Conservation (phyloP, 2,113 vertebrate species). For the Alectura lathami region DNA sequence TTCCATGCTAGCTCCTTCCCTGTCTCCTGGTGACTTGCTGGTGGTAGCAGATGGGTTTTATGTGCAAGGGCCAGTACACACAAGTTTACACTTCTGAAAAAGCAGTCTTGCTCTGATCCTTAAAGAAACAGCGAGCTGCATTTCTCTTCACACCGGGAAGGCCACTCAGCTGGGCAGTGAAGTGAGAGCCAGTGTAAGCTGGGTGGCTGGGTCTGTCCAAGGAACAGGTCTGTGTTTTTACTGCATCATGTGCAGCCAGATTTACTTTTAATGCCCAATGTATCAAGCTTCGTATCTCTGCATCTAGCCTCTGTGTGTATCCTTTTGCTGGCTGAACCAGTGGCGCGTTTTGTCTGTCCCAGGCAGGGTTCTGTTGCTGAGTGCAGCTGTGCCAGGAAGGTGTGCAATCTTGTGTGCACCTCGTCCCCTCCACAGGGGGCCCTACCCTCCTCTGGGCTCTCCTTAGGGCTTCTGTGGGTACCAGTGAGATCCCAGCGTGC, state of each 20-base stretch:
- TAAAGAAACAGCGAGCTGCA: neutral
- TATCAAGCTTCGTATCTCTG: neutral
- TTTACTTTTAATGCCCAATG: neutral
- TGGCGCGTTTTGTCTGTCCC: neutral
- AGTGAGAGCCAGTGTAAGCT: neutral
- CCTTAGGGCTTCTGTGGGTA: neutral
- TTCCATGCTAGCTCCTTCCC: neutral
- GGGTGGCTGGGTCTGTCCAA: neutral
- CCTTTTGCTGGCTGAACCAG: neutral
- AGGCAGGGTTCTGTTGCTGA: neutral
- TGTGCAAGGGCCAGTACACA: neutral
- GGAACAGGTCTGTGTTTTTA: neutral
- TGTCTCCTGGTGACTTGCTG: too few species aligned
- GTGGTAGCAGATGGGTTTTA: neutral
- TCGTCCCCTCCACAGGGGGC: neutral
- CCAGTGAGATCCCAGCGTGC: neutral
- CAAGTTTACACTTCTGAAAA: neutral
- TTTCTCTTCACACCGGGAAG: accelerated
- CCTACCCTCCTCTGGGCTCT: neutral
- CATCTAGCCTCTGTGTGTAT: neutral
- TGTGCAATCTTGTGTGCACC: neutral
- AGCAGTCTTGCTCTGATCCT: neutral
- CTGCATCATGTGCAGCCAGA: too few species aligned
- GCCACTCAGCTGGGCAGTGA: neutral
- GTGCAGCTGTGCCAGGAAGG: neutral